Evolutionary conservation across 2,888 invertebrate genomes (phyloP).

Genomic region (Drosophila nigricruria): DNA sequence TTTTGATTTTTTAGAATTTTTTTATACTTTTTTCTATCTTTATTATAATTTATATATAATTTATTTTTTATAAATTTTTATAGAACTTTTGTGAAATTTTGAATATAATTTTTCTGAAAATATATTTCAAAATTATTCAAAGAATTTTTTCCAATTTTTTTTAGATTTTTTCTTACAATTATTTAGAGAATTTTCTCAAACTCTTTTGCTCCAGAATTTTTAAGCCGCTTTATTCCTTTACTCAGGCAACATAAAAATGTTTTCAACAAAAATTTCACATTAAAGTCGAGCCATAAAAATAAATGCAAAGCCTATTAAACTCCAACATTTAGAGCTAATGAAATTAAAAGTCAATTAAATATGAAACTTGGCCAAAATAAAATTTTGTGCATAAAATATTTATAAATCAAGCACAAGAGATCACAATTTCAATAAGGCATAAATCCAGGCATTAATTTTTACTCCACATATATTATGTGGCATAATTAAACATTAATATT

Average conservation of each 20-base stretch:
- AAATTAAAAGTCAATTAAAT: slow-evolving; percentile 75
- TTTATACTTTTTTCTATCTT: not conserved
- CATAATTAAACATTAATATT: slow-evolving; percentile 61
- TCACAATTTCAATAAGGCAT: slow-evolving; percentile 24
- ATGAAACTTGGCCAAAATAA: slow-evolving; percentile 44
- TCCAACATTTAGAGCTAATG: slow-evolving; percentile 53
- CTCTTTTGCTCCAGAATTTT: not conserved
- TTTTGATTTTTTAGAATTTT: not conserved
- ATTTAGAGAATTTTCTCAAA: not conserved
- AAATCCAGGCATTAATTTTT: slow-evolving; percentile 25
- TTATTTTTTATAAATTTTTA: not conserved
- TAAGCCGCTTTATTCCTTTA: not conserved
- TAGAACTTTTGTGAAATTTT: not conserved
- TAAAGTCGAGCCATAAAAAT: slow-evolving; percentile 41
- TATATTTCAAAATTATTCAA: no score
- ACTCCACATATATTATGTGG: slow-evolving; percentile 35
- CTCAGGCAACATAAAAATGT: not conserved
- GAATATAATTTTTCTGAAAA: not conserved
- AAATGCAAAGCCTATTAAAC: slow-evolving; percentile 55
- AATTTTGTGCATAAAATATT: slow-evolving; percentile 40
- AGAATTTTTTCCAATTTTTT: no score
- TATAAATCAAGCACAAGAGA: slow-evolving; percentile 39
- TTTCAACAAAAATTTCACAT: slow-evolving; percentile 6
- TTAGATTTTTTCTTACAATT: not conserved
- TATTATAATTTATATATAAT: not conserved